Conservation (phyloP, 2,113 vertebrate genomes). For the Pterophyllum scalare region DNA sequence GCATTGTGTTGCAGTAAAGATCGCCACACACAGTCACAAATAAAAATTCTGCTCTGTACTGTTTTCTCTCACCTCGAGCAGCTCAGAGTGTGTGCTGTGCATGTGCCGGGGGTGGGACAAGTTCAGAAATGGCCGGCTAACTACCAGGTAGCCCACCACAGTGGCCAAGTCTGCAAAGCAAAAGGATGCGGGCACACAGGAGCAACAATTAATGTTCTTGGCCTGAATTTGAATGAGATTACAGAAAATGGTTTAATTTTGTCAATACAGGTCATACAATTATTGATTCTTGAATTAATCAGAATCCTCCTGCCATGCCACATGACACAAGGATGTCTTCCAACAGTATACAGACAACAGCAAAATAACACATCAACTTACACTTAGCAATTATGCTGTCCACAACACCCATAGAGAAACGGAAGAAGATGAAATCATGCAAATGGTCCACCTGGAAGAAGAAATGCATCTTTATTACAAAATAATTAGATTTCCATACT, state of each 20-base stretch:
- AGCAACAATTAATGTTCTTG: neutral
- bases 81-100: constrained; percentile 89
- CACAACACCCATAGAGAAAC: constrained; percentile 98
- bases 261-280: neutral
- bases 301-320: no score
- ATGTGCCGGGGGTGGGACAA: constrained; percentile 87
- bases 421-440: constrained; percentile 96
- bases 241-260: accelerated
- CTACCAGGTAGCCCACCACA: constrained; percentile 95
- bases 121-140: constrained; percentile 93
- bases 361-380: constrained; percentile 78
- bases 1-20: neutral
- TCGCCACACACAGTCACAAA: neutral
- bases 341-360: neutral
- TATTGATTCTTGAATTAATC: neutral
- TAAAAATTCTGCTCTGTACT: neutral
- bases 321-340: no score
- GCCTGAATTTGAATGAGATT: neutral
- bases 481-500: neutral
- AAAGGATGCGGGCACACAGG: neutral
- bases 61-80: constrained; percentile 87
- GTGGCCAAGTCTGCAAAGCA: constrained; percentile 88
- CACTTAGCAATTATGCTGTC: constrained; percentile 97
- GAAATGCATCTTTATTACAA: neutral
- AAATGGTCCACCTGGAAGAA: constrained; percentile 91